These are phyloP conservation scores for Sitodiplosis mosellana DNA, from an alignment of 1,140 invertebrate genomes.

Conservation along the genomic window DNA sequence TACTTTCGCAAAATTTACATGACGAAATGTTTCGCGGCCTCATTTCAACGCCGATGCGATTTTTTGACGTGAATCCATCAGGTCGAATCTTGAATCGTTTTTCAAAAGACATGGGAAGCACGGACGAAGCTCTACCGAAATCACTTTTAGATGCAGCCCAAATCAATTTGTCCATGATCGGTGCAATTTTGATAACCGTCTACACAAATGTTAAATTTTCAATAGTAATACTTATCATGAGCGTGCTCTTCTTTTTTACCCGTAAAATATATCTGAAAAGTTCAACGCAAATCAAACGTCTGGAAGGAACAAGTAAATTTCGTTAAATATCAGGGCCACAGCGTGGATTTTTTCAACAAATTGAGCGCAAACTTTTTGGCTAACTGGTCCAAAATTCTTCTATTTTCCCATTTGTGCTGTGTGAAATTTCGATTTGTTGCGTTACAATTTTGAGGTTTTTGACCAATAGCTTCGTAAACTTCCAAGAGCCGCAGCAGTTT, in stretches of 20 bases:
- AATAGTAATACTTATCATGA: slow-evolving; percentile 37
- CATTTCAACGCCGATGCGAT: background rate
- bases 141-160: slow-evolving; percentile 47
- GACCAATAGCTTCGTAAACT: no score
- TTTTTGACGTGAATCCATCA: slow-evolving; percentile 24
- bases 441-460: no score
- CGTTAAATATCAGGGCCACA: background rate
- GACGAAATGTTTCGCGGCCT: slow-evolving; percentile 39
- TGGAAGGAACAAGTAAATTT: slow-evolving; percentile 62
- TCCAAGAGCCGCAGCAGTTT: no score
- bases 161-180: slow-evolving; percentile 40
- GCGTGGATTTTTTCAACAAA: no score
- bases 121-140: slow-evolving; percentile 60
- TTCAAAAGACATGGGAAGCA: slow-evolving; percentile 60
- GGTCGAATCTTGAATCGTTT: slow-evolving; percentile 52
- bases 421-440: no score
- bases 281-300: slow-evolving; percentile 45
- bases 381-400: no score
- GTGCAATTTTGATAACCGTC: slow-evolving; percentile 44
- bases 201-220: slow-evolving; percentile 51
- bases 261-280: slow-evolving; percentile 34
- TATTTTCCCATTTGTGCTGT: no score
- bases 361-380: no score
- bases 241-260: background rate
- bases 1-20: slow-evolving; percentile 44